phyloP scores from a whole-genome alignment of 1,140 invertebrate species.

The Drosophila dunni region DNA sequence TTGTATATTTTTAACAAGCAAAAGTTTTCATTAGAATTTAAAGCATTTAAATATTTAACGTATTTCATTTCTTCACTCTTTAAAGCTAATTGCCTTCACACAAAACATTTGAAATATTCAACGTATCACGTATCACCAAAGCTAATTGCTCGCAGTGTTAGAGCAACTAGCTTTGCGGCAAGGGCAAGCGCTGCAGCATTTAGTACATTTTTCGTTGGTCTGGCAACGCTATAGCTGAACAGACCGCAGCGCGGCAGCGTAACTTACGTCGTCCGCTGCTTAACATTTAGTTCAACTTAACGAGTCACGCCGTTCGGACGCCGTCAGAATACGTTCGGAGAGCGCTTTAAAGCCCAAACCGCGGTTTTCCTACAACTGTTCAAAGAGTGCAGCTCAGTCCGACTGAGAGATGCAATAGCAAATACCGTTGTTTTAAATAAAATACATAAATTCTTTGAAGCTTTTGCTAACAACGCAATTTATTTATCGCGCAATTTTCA shows the following conservation, averaged over 20 bases:
- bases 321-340: not conserved
- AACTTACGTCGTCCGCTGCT: constrained; percentile 14
- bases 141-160: no score
- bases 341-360: constrained; percentile 10
- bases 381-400: constrained; percentile 17
- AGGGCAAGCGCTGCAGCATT: constrained; percentile 13
- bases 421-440: constrained; percentile 2
- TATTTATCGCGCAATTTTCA: constrained; percentile 1
- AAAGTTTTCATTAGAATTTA: not conserved
- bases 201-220: constrained; percentile 21
- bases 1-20: not conserved
- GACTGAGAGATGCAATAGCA: constrained; percentile 20
- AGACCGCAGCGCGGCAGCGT: constrained; percentile 3
- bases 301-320: constrained; percentile 33
- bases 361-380: constrained; percentile 25
- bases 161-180: no score
- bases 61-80: not conserved
- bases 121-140: constrained; percentile 5
- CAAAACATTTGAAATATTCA: constrained; percentile 11
- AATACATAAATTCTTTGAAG: no score
- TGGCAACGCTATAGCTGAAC: constrained; percentile 27
- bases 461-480: constrained; percentile 58
- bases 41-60: no score
- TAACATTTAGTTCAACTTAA: constrained; percentile 43
- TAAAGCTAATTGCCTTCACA: no score